Evolutionary conservation across 2,797 vertebrate species (phyloP).

Genomic region (Sebastes trivittatus): DNA sequence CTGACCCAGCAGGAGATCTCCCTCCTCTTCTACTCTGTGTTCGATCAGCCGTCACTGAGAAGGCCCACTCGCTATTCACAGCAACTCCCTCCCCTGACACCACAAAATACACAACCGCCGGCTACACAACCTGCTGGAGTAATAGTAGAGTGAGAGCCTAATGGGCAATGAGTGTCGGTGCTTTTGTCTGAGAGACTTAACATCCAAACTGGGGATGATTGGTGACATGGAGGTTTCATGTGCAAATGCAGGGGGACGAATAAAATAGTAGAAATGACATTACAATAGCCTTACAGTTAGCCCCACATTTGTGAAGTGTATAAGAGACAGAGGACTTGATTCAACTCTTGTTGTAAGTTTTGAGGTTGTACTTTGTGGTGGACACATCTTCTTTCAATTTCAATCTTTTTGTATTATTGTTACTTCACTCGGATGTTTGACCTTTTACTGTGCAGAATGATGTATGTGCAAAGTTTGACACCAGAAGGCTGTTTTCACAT

Average conservation of each 20-base stretch:
- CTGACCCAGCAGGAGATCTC: constrained; percentile 67
- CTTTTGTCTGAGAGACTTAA: constrained; percentile 26
- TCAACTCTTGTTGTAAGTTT: too few species aligned
- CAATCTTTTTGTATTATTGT: neutral
- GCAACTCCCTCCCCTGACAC: constrained; percentile 21
- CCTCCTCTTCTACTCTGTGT: constrained; percentile 50
- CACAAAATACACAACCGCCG: constrained; percentile 24
- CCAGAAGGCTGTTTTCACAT: too few species aligned
- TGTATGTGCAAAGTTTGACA: too few species aligned
- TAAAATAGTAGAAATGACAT: neutral
- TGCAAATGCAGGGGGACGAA: neutral
- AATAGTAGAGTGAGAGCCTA: constrained; percentile 24
- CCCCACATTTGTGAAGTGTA: neutral
- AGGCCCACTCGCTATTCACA: constrained; percentile 28
- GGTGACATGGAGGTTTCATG: neutral
- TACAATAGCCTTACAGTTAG: neutral
- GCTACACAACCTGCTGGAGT: constrained; percentile 24
- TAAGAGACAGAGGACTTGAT: neutral
- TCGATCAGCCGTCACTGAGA: constrained; percentile 67
- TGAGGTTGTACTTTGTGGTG: too few species aligned
- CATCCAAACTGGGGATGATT: constrained; percentile 8
- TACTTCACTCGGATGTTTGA: neutral
- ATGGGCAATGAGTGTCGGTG: constrained; percentile 33
- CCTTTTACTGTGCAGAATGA: neutral
- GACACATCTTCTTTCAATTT: too few species aligned